Evolutionary conservation across 2,113 vertebrate species (phyloP).

Genomic region (Arothron firmamentum): DNA sequence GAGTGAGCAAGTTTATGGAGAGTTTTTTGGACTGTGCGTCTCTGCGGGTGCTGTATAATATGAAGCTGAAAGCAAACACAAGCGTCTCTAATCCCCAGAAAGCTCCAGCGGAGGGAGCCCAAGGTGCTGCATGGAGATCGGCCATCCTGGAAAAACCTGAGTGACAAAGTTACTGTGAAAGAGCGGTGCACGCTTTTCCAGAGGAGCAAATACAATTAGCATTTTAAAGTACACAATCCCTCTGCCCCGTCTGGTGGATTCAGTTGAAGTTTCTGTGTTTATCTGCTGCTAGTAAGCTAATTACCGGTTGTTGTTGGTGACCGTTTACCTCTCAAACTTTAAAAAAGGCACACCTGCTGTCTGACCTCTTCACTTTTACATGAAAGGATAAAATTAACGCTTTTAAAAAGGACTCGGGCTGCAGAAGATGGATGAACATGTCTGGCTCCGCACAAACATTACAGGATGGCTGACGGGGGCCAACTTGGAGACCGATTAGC

Average conservation of each 20-base stretch:
- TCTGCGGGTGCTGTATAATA: no score
- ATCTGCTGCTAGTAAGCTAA: no score
- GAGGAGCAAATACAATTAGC: background rate
- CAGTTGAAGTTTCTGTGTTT: no score
- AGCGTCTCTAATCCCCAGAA: constrained; percentile 41
- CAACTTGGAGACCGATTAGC: constrained; percentile 50
- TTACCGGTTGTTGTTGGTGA: no score
- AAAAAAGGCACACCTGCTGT: background rate
- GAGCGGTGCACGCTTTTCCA: constrained; percentile 22
- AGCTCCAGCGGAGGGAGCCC: constrained; percentile 37
- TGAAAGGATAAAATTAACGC: constrained; percentile 11
- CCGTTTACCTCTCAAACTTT: background rate
- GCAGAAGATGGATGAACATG: constrained; percentile 27
- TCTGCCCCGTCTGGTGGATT: no score
- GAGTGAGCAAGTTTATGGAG: no score
- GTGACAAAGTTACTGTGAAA: no score
- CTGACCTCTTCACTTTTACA: background rate
- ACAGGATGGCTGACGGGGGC: constrained; percentile 26
- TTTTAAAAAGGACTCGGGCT: constrained; percentile 9
- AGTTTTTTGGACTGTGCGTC: no score
- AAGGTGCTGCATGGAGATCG: no score
- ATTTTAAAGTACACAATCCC: background rate
- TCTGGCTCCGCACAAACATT: constrained; percentile 39
- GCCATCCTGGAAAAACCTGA: no score
- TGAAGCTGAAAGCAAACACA: constrained; percentile 40